phyloP scores from a whole-genome alignment of 2,113 vertebrate species.

The Pygoscelis adeliae region DNA sequence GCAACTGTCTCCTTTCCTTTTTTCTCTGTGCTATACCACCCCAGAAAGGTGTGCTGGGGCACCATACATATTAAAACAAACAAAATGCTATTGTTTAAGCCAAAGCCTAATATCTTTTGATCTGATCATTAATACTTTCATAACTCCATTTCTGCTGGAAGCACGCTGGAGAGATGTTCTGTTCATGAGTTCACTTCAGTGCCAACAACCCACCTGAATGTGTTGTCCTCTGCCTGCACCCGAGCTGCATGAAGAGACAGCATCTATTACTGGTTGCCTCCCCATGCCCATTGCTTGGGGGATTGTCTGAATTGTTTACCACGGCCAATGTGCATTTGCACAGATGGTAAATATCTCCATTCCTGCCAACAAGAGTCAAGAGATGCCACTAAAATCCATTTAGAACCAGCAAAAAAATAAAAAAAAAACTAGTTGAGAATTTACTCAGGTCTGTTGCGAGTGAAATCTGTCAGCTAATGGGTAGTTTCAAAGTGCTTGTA shows the following conservation, averaged over 20 bases:
- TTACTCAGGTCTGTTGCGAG: slow-evolving; percentile 48
- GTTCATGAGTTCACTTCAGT: not conserved
- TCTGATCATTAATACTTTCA: not conserved
- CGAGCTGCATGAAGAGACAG: not conserved
- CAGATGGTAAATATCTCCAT: slow-evolving; percentile 64
- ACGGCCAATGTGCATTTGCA: slow-evolving; percentile 38
- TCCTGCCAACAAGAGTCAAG: slow-evolving; percentile 70
- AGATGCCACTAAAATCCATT: slow-evolving; percentile 64
- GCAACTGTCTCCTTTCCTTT: not conserved
- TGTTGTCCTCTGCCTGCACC: not conserved
- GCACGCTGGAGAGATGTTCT: not conserved
- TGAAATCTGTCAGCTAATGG: slow-evolving; percentile 47
- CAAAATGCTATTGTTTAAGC: not conserved
- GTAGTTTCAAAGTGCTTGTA: slow-evolving; percentile 35
- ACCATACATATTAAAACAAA: not conserved
- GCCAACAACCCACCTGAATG: not conserved
- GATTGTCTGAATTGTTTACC: slow-evolving; percentile 41
- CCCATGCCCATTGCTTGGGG: not conserved
- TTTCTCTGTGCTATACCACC: not conserved
- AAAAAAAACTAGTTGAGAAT: slow-evolving; percentile 8
- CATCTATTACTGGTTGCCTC: not conserved
- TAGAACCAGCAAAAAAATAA: not conserved
- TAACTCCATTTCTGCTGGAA: not conserved
- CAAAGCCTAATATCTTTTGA: not conserved
- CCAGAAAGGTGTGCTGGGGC: not conserved